Percentiles rank a stretch among this genome's conserved stretches.
Evolutionary conservation across 2,113 vertebrate species (phyloP).

Genomic region (Butorides virescens): DNA sequence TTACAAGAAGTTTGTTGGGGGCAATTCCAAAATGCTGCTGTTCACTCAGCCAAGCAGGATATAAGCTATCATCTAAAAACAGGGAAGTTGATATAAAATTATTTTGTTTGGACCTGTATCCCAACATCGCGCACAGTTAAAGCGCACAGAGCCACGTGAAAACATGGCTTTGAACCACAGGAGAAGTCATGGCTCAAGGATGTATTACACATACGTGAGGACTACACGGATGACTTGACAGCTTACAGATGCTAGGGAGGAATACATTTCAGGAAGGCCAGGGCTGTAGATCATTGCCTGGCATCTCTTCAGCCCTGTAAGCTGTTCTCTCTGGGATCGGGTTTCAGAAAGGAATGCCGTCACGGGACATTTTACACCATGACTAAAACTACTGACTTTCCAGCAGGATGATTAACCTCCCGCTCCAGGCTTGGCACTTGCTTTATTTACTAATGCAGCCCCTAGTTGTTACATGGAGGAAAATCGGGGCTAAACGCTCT

Average conservation of each 20-base stretch:
- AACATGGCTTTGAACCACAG: not conserved
- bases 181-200: conserved; percentile 49
- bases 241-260: conserved; percentile 25
- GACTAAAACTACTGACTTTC: conserved; percentile 51
- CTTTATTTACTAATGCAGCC: conserved; percentile 16
- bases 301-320: not conserved
- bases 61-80: not conserved
- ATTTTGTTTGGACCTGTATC: not conserved
- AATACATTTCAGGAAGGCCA: conserved; percentile 19
- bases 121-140: not conserved
- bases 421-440: not conserved
- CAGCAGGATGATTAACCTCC: not conserved
- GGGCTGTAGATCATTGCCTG: not conserved
- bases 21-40: not conserved
- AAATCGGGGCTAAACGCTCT: not conserved
- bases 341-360: conserved; percentile 29
- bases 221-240: not conserved
- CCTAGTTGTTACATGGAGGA: not conserved
- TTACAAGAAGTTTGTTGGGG: not conserved
- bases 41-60: not conserved
- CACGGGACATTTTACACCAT: not conserved
- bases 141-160: not conserved
- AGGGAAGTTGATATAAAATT: not conserved
- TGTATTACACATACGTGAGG: not conserved
- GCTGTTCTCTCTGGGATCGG: not conserved